Base-by-base conservation (phyloP, 92 coral and sea anemone genomes). In the Diadumene lineata region DNA sequence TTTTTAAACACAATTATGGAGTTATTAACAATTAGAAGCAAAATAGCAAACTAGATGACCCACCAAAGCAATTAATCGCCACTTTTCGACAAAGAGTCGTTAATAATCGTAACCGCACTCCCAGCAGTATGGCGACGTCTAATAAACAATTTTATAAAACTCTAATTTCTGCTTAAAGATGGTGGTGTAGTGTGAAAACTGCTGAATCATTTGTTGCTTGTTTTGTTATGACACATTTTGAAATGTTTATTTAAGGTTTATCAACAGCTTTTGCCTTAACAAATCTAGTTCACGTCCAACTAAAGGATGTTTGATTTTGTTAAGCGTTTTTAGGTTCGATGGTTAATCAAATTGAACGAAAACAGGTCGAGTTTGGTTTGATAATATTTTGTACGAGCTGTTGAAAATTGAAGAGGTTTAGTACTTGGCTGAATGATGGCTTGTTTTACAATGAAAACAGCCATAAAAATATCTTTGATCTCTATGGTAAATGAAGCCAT, bases 1-100 rank as follows among this genome's bases (percentile, higher is more conserved):
- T 72, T 72, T 48, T 72, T 56, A 72, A 29, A 72, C 77, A 72
- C 46, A 11, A 28, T 72, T 72, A 50, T 72, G 31, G 77, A 61
- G 46, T 56, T 72, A 72, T 33, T 72, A 72, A 56, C 50, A 55
- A 70, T 16, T 72, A 50, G 50, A 31, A 44, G 75, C 61, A 15
- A 70, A 51, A 17, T 70, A 48, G 31, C 17, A 56, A 72, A 22
- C 57, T 60, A 34, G 56, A 24, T 15, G 6, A 9, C 60, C 38
- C 48, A 6, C 48, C 48, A 38, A 38, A 13, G 7, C 13, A 38
- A 4, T 38, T 38, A 4, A 38, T 4, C 48, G 48, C 48, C 48
- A n/a, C 48, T 38, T 38, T 38, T 38, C 13, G 13, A 38, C 48
- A 38, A 38, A 38, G 48, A 38, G 13, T 38, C 48, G 7, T 13